A percentile compares a stretch with the other conserved stretches of the same genome.
These are phyloP conservation scores for Gambusia holbrooki DNA, from an alignment of 2,113 vertebrate genomes.

Conservation along the genomic window DNA sequence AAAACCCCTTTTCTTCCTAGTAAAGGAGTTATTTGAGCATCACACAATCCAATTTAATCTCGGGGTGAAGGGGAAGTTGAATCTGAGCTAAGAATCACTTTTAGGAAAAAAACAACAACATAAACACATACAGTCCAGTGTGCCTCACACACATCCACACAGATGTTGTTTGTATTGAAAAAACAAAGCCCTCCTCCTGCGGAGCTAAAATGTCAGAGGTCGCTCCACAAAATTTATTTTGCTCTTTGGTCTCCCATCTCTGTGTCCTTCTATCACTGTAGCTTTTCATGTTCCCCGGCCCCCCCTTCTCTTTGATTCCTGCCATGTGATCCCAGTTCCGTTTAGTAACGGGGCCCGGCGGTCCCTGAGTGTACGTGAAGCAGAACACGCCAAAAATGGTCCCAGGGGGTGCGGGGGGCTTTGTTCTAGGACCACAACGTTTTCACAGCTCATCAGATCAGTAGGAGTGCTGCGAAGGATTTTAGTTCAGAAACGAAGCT, in stretches of 20 bases:
- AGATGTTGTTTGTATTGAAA: slow-evolving; percentile 64
- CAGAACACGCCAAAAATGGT: slow-evolving; percentile 4
- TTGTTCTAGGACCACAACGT: neutral
- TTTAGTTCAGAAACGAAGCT: neutral
- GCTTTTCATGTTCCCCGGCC: neutral
- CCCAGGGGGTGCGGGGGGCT: neutral
- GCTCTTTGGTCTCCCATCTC: slow-evolving; percentile 13
- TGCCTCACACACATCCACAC: slow-evolving; percentile 17
- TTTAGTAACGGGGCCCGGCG: slow-evolving; percentile 9
- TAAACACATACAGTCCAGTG: no score
- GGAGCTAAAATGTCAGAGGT: slow-evolving; percentile 57
- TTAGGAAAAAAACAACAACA: no score
- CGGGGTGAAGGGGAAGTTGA: no score
- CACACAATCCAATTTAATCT: no score
- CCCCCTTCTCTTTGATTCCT: neutral
- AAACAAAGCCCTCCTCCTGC: slow-evolving; percentile 50
- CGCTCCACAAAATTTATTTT: slow-evolving; percentile 41
- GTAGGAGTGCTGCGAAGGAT: neutral
- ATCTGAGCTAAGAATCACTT: no score
- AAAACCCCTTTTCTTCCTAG: no score
- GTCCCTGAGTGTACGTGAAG: slow-evolving; percentile 7
- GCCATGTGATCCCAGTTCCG: neutral
- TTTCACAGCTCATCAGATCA: neutral
- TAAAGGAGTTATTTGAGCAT: no score
- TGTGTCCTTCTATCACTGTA: neutral